Base-by-base conservation (phyloP, 1,140 invertebrate species). In the Apocrypta bakeri region DNA sequence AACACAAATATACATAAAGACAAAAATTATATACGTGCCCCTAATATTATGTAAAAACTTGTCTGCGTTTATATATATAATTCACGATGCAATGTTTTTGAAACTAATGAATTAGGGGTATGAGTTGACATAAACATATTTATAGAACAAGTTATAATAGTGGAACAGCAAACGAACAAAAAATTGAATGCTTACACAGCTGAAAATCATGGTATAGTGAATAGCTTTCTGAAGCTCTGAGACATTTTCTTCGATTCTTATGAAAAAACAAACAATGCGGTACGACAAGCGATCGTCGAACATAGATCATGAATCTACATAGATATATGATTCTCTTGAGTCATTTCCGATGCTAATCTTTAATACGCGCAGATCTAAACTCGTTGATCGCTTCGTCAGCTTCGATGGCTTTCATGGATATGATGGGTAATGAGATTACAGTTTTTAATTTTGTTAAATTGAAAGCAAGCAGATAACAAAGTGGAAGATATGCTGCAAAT, bases 21-120 rank as follows among this genome's bases (percentile, higher is more conserved):
- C 27, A 66, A 66, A 66, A 66, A 12, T n/a, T n/a, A n/a, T 66
- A 56, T 33, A 76, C 48, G 33, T 64, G n/a, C 79, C 83, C 79
- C 85, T 79, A 81, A 87, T 74, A 83, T 40, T 56, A 48, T 84
- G 63, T 69, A 69, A 37, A 29, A 69, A 69, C 6, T 21, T 66
- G 25, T 12, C 27, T 69, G 29, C 42, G 72, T 77, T 56, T 64
- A 83, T 61, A 80, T n/a, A n/a, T 85, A 83, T 73, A 83, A 83
- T 84, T 83, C 79, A 83, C 84, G 2, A 81, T 82, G 82, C 78
- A 86, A 84, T 84, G 75, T 84, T n/a, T n/a, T 73, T 27, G 56
- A 80, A 29, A 73, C 31, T 6, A 37, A 25, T n/a, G 48, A 64
- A 72, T 63, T 61, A 48, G 24, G 56, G n/a, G 69, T 31, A 80